Conservation (phyloP, 92 coral and sea anemone species). For the Nematostella vectensis region DNA sequence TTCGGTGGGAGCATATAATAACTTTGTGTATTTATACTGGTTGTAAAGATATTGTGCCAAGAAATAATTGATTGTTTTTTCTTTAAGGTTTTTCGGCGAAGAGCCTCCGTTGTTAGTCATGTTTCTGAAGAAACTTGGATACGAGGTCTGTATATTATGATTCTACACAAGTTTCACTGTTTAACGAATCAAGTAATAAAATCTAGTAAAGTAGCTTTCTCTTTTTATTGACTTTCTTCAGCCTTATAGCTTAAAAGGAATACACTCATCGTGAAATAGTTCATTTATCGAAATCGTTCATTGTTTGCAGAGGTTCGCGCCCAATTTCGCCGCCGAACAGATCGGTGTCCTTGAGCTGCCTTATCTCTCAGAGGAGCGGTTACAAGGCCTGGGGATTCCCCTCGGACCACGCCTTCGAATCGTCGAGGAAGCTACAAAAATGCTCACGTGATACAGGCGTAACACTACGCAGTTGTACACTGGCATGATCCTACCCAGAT, state of each 20-base stretch:
- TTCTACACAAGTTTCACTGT: neutral
- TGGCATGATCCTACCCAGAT: too few relatives aligned
- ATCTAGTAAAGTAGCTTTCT: neutral
- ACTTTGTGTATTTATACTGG: too few relatives aligned
- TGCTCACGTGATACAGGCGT: too few relatives aligned
- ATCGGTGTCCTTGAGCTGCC: slow-evolving; percentile 89
- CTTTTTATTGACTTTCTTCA: neutral
- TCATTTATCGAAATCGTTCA: too few relatives aligned
- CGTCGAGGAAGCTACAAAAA: slow-evolving; percentile 73
- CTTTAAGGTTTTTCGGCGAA: slow-evolving; percentile 76
- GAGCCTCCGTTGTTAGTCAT: slow-evolving; percentile 89
- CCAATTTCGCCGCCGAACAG: slow-evolving; percentile 91
- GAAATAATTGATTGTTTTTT: neutral
- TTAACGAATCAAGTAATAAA: neutral
- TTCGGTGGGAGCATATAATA: too few relatives aligned
- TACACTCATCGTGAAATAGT: too few relatives aligned
- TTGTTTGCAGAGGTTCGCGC: slow-evolving; percentile 67
- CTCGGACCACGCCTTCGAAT: slow-evolving; percentile 92
- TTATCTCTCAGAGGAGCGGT: slow-evolving; percentile 81
- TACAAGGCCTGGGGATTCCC: slow-evolving; percentile 91
- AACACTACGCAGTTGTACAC: too few relatives aligned
- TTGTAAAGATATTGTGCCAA: too few relatives aligned
- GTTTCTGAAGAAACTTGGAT: slow-evolving; percentile 90
- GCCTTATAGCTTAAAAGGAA: too few relatives aligned
- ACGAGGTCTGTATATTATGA: slow-evolving; percentile 63